These are phyloP conservation scores for Spizaetus ornatus DNA, from an alignment of 2,113 vertebrate species.

Conservation along the genomic window DNA sequence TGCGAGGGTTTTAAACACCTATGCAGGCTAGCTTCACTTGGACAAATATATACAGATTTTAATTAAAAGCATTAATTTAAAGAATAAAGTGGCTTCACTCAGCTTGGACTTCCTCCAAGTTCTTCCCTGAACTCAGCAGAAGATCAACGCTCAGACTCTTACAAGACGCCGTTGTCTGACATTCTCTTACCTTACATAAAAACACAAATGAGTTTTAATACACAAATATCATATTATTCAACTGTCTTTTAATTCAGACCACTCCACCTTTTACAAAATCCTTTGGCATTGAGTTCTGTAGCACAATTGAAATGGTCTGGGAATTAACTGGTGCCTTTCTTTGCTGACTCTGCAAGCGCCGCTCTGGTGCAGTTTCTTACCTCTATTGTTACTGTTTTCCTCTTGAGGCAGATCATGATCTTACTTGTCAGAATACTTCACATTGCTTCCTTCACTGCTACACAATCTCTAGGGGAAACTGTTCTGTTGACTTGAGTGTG, in stretches of 20 bases:
- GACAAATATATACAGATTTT: not conserved
- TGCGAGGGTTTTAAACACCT: not conserved
- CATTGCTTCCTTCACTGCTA: not conserved
- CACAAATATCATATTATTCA: not conserved
- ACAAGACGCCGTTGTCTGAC: not conserved
- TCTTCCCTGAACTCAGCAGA: not conserved
- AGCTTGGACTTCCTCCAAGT: not conserved
- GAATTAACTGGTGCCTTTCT: not conserved
- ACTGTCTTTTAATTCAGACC: not conserved
- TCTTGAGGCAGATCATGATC: not conserved
- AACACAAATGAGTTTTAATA: not conserved
- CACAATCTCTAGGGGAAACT: not conserved
- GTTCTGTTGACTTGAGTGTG: not conserved
- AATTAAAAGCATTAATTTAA: not conserved
- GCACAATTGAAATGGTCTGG: not conserved
- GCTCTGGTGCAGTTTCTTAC: not conserved
- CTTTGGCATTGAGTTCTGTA: not conserved
- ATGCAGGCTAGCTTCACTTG: not conserved
- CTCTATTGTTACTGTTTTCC: not conserved
- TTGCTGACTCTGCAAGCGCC: not conserved
- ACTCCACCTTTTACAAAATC: not conserved
- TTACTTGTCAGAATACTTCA: not conserved
- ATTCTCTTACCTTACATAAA: not conserved
- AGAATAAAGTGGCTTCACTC: not conserved
- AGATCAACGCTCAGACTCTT: not conserved